Evolutionary conservation across 2,113 vertebrate genomes (phyloP).

Genomic region (Phoxinus phoxinus): DNA sequence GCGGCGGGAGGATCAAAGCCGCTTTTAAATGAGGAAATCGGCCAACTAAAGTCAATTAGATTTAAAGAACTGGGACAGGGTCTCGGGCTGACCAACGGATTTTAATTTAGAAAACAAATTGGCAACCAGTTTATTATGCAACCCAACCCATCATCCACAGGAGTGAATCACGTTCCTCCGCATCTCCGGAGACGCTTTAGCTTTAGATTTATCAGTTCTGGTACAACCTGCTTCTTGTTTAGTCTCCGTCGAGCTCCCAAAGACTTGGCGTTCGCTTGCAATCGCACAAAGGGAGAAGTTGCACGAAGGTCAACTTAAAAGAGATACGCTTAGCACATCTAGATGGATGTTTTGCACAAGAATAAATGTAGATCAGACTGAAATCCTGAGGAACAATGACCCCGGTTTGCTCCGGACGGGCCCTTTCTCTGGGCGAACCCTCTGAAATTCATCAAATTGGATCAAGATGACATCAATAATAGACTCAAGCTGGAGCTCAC

Average conservation of each 20-base stretch:
- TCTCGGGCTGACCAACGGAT: constrained; percentile 47
- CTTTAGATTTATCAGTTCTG: constrained; percentile 51
- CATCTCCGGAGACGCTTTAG: constrained; percentile 49
- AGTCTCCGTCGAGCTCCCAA: constrained; percentile 53
- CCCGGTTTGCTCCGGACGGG: constrained; percentile 58
- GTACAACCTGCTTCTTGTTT: constrained; percentile 62
- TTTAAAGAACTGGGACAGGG: constrained; percentile 54
- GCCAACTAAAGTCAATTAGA: constrained; percentile 55
- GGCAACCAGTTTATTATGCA: constrained; percentile 54
- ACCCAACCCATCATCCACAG: constrained; percentile 38
- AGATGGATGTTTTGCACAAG: constrained; percentile 35
- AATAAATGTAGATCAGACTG: constrained; percentile 18
- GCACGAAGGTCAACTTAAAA: constrained; percentile 56
- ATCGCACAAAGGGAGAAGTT: constrained; percentile 31
- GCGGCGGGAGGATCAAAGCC: constrained; percentile 55
- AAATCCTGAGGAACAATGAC: constrained; percentile 47
- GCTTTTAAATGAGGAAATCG: constrained; percentile 14
- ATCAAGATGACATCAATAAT: constrained; percentile 66
- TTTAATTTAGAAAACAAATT: constrained; percentile 63
- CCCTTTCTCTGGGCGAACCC: constrained; percentile 60
- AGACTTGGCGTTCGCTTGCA: constrained; percentile 41
- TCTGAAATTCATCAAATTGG: constrained; percentile 62
- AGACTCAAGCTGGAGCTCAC: constrained; percentile 59
- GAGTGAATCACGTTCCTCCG: constrained; percentile 25
- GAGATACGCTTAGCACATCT: constrained; percentile 40